Evolutionary conservation across 2,113 vertebrate species (phyloP).

Genomic region (Dolichotis patagonum): DNA sequence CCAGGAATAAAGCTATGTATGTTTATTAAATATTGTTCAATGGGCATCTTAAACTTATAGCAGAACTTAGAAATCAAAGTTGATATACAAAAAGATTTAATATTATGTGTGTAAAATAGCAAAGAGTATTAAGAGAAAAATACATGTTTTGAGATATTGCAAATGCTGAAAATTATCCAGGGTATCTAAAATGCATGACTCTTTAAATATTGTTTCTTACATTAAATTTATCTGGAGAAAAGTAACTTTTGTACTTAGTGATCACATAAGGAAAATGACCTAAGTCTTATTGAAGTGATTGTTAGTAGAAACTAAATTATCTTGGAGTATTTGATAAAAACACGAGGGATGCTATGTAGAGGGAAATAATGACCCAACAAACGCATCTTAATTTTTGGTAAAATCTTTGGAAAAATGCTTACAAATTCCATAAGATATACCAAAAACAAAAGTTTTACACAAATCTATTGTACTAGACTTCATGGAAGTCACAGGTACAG

Average conservation of each 20-base stretch:
- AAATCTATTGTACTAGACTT: background rate
- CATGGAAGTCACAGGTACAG: background rate
- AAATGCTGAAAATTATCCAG: constrained; percentile 2
- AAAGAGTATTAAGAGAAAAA: constrained; percentile 25
- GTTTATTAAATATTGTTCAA: constrained; percentile 12
- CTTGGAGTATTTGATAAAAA: background rate
- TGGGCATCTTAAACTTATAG: background rate
- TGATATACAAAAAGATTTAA: background rate
- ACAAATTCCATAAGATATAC: background rate
- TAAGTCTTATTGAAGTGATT: background rate
- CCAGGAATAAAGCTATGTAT: background rate
- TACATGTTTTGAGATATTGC: background rate
- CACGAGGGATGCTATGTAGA: background rate
- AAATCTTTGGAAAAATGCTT: background rate
- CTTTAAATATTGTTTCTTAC: background rate
- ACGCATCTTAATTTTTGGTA: constrained; percentile 19
- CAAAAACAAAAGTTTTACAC: background rate
- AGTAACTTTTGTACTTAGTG: background rate
- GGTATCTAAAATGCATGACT: background rate
- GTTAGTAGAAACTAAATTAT: constrained; percentile 10
- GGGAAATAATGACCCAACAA: background rate
- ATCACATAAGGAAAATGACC: background rate
- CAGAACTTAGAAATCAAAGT: background rate
- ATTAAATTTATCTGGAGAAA: background rate
- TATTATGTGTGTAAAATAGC: background rate